Base-by-base conservation (phyloP, 2,797 vertebrate genomes). In the Chaenodraco wilsoni region DNA sequence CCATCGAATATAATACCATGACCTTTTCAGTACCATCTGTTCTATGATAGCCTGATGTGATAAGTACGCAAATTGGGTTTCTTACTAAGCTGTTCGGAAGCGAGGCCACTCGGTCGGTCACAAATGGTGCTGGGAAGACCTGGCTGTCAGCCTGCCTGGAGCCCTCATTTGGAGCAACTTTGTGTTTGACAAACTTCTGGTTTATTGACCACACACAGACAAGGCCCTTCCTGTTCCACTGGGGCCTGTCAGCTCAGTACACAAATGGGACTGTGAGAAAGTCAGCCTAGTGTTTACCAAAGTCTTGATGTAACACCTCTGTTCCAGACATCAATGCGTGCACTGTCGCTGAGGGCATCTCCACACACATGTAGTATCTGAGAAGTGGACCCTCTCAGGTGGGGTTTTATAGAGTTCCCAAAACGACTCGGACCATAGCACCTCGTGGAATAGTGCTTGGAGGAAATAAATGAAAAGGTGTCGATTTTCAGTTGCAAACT, bases 171-270 rank as follows among this genome's bases (percentile, higher is more conserved):
- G 78, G 87, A 85, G 82, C 78, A 89, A 89, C 84, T 93, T 93
- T 93, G 91, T 93, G 91, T 93, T 95, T 92, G 92, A 92, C 92
- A 93, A 93, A 93, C 90, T 89, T 92, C 89, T 92, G 91, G 89
- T 92, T 92, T 93, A 93, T 94, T 94, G 92, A 93, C 92, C 92
- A 93, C 92, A 91, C 90, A 93, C 87, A 91, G 89, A 92, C 90
- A 93, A 89, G 83, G 91, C 84, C 82, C 91, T 94, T 93, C 91
- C 91, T 93, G 91, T 94, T 91, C 81, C 72, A 83, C 88, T 80
- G 82, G 76, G 82, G 76, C 59, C 84, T 90, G 85, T 93, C 87
- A 85, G 89, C 86, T 92, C 81, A 51, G 91, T 86, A 92, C 90
- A 92, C 92, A 92, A 84, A 91, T 89, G 87, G 89, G 91, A 89